Evolutionary conservation across 2,888 invertebrate species (phyloP).

Genomic region (Masnerella sp.): DNA sequence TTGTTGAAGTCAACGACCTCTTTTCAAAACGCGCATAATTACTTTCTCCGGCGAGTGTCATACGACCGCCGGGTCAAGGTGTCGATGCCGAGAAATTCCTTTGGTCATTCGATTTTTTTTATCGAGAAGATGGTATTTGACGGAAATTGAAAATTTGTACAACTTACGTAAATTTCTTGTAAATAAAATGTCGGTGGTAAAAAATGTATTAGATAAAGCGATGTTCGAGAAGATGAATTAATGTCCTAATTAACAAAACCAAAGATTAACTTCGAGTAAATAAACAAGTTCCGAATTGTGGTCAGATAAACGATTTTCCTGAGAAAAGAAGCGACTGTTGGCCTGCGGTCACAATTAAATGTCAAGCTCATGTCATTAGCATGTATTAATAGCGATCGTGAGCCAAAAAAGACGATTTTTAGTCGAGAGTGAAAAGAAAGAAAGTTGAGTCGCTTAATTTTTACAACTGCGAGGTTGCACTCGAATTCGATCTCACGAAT

Average conservation of each 20-base stretch:
- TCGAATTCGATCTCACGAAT: constrained; percentile 1
- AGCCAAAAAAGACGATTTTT: constrained; percentile 9
- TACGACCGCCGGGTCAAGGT: constrained; percentile 53
- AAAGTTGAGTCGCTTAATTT: constrained; percentile 29
- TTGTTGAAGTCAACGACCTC: constrained; percentile 25
- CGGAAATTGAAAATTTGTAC: too few relatives aligned
- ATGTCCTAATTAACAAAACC: too few relatives aligned
- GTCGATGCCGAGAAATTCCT: constrained; percentile 46
- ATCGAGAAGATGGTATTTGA: not conserved
- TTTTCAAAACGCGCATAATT: constrained; percentile 52
- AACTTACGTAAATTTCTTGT: too few relatives aligned
- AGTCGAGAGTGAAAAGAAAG: constrained; percentile 21
- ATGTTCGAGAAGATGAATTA: too few relatives aligned
- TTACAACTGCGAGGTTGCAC: constrained; percentile 14
- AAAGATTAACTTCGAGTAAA: too few relatives aligned
- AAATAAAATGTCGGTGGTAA: too few relatives aligned
- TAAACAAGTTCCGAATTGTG: not conserved
- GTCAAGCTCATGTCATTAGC: constrained; percentile 14
- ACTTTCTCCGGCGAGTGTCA: constrained; percentile 56
- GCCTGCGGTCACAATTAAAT: constrained; percentile 10
- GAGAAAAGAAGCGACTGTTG: too few relatives aligned
- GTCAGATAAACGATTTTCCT: too few relatives aligned
- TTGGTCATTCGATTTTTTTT: constrained; percentile 32
- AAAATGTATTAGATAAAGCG: too few relatives aligned
- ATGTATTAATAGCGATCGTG: constrained; percentile 17